These are phyloP conservation scores for Caenorhabditis sp. DNA, from an alignment of 2,888 invertebrate species.

Conservation along the genomic window DNA sequence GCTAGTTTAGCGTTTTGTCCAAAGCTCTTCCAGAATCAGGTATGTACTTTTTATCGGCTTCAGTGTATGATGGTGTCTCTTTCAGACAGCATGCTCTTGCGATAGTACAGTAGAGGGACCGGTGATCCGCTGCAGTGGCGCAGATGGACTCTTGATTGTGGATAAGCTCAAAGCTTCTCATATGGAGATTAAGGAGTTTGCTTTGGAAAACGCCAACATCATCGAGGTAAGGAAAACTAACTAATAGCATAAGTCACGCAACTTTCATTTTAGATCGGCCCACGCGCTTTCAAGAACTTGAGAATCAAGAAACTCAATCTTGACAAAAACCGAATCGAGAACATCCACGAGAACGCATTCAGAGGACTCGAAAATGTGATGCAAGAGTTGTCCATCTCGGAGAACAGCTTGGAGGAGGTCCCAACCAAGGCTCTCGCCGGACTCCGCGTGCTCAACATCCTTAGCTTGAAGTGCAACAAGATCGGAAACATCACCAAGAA, in stretches of 20 bases:
- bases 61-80: background rate
- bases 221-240: constrained; percentile 76
- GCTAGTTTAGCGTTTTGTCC: constrained; percentile 77
- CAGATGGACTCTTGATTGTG: constrained; percentile 79
- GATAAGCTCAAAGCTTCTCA: constrained; percentile 81
- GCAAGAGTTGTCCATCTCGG: constrained; percentile 90
- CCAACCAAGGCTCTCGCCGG: constrained; percentile 76
- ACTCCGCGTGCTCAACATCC: constrained; percentile 77
- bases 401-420: constrained; percentile 86
- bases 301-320: constrained; percentile 83
- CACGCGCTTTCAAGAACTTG: constrained; percentile 87
- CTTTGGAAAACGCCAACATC: constrained; percentile 82
- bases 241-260: background rate
- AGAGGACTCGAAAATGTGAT: constrained; percentile 89
- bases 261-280: constrained; percentile 77
- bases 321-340: constrained; percentile 82
- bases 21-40: constrained; percentile 78
- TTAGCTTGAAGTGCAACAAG: constrained; percentile 84
- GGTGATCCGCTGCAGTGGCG: constrained; percentile 81
- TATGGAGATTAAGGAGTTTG: constrained; percentile 80
- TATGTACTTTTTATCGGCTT: no score
- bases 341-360: constrained; percentile 83
- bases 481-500: constrained; percentile 81
- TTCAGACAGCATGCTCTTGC: constrained; percentile 80
- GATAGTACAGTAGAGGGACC: constrained; percentile 83